Evolutionary conservation across 2,797 vertebrate genomes (phyloP).

Genomic region (Perdix hodgsoniae): DNA sequence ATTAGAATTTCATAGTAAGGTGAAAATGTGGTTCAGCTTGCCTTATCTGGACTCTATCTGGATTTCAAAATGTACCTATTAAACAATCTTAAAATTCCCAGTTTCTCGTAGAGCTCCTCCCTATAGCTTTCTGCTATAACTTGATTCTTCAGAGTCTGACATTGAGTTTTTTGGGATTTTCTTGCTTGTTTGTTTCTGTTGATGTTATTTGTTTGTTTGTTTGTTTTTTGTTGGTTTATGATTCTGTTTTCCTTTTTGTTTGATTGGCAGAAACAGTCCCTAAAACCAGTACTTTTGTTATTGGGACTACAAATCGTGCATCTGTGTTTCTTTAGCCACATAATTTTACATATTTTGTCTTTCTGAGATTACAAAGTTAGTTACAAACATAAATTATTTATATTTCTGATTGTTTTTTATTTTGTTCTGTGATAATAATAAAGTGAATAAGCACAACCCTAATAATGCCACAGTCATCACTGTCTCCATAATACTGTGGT

Average conservation of each 20-base stretch:
- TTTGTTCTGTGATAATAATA: background rate
- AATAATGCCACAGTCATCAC: background rate
- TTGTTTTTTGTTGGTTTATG: background rate
- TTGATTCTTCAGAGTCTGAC: constrained; percentile 3
- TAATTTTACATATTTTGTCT: background rate
- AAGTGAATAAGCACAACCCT: background rate
- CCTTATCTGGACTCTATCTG: background rate
- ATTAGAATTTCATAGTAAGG: background rate
- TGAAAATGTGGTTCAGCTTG: background rate
- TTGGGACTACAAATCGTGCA: background rate
- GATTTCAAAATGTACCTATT: background rate
- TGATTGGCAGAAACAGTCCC: background rate
- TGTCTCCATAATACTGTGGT: background rate
- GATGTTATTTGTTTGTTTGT: background rate
- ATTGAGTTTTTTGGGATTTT: background rate
- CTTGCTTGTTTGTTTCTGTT: background rate
- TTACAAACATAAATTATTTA: background rate
- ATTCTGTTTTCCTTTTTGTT: background rate
- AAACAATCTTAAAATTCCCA: background rate
- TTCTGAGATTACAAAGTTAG: background rate
- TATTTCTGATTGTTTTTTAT: background rate
- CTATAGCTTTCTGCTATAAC: background rate
- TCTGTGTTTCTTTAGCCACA: background rate
- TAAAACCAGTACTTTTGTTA: background rate
- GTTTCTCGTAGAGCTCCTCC: background rate